Percentiles rank a stretch among this genome's conserved stretches.
These are phyloP conservation scores for Anser brachyrhynchus DNA, from an alignment of 2,113 vertebrate genomes.

Conservation along the genomic window DNA sequence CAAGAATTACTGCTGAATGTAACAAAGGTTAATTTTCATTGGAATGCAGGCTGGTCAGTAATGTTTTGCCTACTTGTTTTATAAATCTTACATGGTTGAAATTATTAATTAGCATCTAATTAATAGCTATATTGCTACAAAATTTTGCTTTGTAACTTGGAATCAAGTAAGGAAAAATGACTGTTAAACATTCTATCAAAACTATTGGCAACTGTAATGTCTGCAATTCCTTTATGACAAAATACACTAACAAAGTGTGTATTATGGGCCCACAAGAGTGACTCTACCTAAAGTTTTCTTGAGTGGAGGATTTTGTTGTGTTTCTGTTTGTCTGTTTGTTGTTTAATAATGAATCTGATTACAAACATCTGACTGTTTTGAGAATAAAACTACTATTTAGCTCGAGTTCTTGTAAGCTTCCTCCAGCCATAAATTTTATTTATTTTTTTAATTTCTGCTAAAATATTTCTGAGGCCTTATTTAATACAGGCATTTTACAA, in stretches of 20 bases:
- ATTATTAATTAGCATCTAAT: slow-evolving; percentile 69
- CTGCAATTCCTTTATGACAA: slow-evolving; percentile 38
- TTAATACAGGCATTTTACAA: neutral
- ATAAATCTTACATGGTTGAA: slow-evolving; percentile 49
- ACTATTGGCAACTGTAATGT: neutral
- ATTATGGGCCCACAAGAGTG: neutral
- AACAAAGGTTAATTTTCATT: slow-evolving; percentile 50
- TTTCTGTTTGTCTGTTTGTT: neutral
- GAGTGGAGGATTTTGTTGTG: neutral
- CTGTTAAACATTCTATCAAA: neutral
- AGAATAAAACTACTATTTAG: neutral
- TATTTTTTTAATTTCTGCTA: neutral
- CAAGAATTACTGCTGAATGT: slow-evolving; percentile 23
- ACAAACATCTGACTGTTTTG: neutral
- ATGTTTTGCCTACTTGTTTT: slow-evolving; percentile 63
- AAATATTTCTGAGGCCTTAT: neutral
- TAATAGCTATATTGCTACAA: slow-evolving; percentile 55
- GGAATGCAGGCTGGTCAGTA: slow-evolving; percentile 40
- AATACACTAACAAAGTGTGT: slow-evolving; percentile 17
- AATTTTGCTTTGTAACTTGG: slow-evolving; percentile 51
- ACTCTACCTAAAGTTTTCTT: neutral
- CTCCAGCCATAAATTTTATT: neutral
- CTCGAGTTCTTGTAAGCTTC: neutral
- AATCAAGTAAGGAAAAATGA: slow-evolving; percentile 59
- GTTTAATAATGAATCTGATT: neutral